Evolutionary conservation across 2,113 vertebrate species (phyloP).

Genomic region (Laticauda laticaudata): DNA sequence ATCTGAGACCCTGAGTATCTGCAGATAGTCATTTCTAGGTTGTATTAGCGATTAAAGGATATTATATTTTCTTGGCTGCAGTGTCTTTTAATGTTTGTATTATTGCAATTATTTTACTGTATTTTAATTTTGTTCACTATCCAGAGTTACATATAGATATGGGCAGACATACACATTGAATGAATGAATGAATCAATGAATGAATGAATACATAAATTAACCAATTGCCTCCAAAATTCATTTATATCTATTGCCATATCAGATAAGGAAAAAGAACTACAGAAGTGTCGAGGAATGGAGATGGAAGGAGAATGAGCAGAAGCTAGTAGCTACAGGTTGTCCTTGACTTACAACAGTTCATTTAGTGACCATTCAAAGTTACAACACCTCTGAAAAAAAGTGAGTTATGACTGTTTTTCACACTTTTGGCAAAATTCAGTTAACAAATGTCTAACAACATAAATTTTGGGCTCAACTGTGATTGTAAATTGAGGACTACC

Average conservation of each 20-base stretch:
- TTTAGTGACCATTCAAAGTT: too few relatives aligned
- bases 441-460: too few relatives aligned
- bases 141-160: background rate
- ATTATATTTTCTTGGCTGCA: background rate
- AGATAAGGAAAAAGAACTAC: background rate
- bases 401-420: too few relatives aligned
- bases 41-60: background rate
- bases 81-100: background rate
- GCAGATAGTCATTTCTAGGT: background rate
- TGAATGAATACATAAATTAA: background rate
- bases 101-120: background rate
- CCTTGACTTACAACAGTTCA: too few relatives aligned
- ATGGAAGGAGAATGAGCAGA: background rate
- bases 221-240: background rate
- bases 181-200: background rate
- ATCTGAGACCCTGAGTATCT: background rate
- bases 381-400: too few relatives aligned
- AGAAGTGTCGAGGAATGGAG: background rate
- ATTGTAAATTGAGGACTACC: too few relatives aligned
- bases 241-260: background rate
- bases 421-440: too few relatives aligned
- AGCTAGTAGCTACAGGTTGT: background rate
- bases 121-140: background rate
- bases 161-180: background rate
- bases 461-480: too few relatives aligned